phyloP scores from a whole-genome alignment of 2,797 vertebrate genomes.

The Rachycentron canadum region DNA sequence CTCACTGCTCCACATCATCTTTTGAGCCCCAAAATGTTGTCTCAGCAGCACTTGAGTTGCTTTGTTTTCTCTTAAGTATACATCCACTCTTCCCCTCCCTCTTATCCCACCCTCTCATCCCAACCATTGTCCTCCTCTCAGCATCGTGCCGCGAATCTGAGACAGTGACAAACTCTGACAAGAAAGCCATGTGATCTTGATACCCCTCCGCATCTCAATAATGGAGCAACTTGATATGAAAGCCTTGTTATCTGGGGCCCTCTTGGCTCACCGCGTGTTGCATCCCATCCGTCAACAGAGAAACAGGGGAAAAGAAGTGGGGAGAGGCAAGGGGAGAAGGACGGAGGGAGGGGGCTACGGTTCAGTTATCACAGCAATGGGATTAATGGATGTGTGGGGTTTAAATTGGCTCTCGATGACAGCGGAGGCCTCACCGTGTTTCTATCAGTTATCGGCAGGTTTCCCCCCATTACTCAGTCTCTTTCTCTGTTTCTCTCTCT shows the following conservation, averaged over 20 bases:
- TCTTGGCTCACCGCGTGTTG: conserved; percentile 80
- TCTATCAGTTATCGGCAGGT: conserved; percentile 73
- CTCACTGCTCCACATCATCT: conserved; percentile 78
- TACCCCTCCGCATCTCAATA: conserved; percentile 85
- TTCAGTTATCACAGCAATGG: conserved; percentile 66
- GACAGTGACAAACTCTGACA: conserved; percentile 88
- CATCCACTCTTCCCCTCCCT: conserved; percentile 46
- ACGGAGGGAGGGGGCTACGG: conserved; percentile 39
- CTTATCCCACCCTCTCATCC: conserved; percentile 45
- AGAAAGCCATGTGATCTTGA: conserved; percentile 85
- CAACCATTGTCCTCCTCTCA: conserved; percentile 76
- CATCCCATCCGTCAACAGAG: conserved; percentile 85
- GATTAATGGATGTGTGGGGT: conserved; percentile 75
- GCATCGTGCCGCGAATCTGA: conserved; percentile 84
- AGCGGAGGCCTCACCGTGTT: conserved; percentile 64
- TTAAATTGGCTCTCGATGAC: conserved; percentile 75
- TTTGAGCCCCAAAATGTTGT: conserved; percentile 82
- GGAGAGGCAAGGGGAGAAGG: conserved; percentile 24
- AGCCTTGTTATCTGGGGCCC: conserved; percentile 84
- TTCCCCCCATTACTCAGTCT: conserved; percentile 63
- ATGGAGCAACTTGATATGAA: conserved; percentile 84
- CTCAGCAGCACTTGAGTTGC: conserved; percentile 82
- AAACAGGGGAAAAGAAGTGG: conserved; percentile 48
- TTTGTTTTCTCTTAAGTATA: conserved; percentile 76
- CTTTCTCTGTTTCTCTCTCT: conserved; percentile 24